Base-by-base conservation (phyloP, 1,140 invertebrate genomes). In the Chionoecetes opilio region DNA sequence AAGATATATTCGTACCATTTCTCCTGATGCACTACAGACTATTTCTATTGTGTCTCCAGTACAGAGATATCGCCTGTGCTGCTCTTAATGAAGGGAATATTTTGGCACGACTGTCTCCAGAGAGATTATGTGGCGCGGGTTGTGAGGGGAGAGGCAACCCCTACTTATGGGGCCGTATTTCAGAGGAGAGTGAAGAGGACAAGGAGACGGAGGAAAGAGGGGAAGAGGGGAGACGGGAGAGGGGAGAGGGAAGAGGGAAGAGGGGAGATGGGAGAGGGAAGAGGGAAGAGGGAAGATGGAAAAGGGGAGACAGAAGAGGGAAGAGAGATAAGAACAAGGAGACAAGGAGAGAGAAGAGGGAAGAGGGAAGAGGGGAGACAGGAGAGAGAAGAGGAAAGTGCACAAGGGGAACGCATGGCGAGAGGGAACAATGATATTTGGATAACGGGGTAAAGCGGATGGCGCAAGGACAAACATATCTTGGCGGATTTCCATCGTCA, bases 81-180 rank as follows among this genome's bases (percentile, higher is more conserved):
- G 26, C n/a, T n/a, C 63, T 26, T 75, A 75, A 75, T 75, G 63
- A 75, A 75, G 63, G n/a, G 63, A 75, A 75, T 75, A 75, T 75
- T 75, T 75, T 8, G 63, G 63, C 63, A n/a, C 63, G 63, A 75
- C 26, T 5, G 21, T 2, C 63, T 75, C 21, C 11, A 11, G 63
- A 5, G 63, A 26, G 63, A 26, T 26, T n/a, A n/a, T 26, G 63
- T n/a, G 63, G 63, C 21, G 63, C 21, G 63, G 63, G 63, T 5
- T 8, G 41, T n/a, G 21, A 3, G n/a, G 63, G n/a, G 63, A 26
- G 21, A 75, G 63, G 9, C 63, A 26, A 75, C 63, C n/a, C 21
- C 63, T 75, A n/a, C 63, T 75, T 75, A 75, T 21, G 63, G n/a
- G 21, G 63, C 26, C 26, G n/a, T 75, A 75, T 75, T 75, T 75